Percentiles rank a stretch among this genome's conserved stretches.
These are phyloP conservation scores for Hesperia comma DNA, from an alignment of 2,888 invertebrate genomes.

Conservation along the genomic window DNA sequence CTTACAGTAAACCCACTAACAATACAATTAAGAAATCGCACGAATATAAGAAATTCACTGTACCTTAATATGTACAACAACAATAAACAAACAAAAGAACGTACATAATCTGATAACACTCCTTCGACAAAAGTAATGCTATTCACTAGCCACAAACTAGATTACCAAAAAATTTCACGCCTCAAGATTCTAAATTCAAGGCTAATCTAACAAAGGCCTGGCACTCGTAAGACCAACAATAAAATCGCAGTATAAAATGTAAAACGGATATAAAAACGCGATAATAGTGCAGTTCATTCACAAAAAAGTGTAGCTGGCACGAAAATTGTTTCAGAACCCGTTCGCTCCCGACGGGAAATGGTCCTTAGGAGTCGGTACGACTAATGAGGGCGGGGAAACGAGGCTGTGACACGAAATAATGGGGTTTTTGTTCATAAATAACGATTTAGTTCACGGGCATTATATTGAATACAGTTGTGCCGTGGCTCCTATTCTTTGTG, in stretches of 20 bases:
- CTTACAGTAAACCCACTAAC: no score
- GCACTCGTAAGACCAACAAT: conserved; percentile 25
- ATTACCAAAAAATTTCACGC: conserved; percentile 6
- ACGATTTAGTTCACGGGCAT: conserved; percentile 23
- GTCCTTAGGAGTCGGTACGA: conserved; percentile 23
- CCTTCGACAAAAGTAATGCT: no score
- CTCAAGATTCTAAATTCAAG: conserved; percentile 26
- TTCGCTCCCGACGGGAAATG: conserved; percentile 31
- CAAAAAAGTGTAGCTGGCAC: conserved; percentile 18
- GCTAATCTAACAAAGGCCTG: conserved; percentile 24
- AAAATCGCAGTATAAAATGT: conserved; percentile 17
- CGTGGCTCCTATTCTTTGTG: background rate
- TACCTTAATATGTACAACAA: no score
- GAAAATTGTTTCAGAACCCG: conserved; percentile 22
- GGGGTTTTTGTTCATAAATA: conserved; percentile 21
- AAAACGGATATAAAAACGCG: conserved; percentile 20
- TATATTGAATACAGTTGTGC: background rate
- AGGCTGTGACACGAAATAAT: conserved; percentile 18
- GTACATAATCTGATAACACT: no score
- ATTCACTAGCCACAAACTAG: background rate
- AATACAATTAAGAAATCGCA: no score
- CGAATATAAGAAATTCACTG: no score
- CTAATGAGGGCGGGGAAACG: conserved; percentile 32
- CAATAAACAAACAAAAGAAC: no score
- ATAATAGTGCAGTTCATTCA: conserved; percentile 26